Conservation (phyloP, 2,888 invertebrate genomes). For the Diadromus collaris region DNA sequence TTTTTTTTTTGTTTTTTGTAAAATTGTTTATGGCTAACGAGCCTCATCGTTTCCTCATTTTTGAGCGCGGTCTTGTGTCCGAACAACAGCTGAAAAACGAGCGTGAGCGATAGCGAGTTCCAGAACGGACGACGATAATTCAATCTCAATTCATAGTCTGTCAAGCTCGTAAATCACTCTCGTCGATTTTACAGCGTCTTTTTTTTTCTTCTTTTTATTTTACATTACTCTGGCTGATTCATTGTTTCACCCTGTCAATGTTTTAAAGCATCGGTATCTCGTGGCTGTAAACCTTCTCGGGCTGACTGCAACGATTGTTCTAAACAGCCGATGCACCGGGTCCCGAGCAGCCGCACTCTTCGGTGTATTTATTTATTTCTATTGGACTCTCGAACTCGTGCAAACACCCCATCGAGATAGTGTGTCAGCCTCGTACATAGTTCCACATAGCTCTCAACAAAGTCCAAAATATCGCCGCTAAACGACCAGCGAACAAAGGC, state of each 20-base stretch:
- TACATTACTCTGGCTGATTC: constrained; percentile 4
- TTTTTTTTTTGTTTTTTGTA: neutral
- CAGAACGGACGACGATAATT: constrained; percentile 24
- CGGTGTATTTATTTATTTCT: constrained; percentile 21
- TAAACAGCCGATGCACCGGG: neutral
- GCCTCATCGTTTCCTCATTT: neutral
- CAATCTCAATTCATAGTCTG: constrained; percentile 14
- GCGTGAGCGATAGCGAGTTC: neutral
- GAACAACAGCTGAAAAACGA: neutral
- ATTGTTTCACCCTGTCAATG: constrained; percentile 16
- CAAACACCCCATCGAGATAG: neutral
- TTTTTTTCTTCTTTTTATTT: neutral
- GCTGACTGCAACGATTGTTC: neutral
- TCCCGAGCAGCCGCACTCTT: neutral
- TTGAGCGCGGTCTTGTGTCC: neutral
- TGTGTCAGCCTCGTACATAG: neutral
- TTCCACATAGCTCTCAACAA: constrained; percentile 30
- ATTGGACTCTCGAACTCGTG: constrained; percentile 32
- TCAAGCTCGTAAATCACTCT: constrained; percentile 23
- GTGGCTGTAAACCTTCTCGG: neutral
- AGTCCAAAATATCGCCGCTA: constrained; percentile 47
- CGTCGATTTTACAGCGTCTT: neutral
- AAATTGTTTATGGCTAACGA: neutral
- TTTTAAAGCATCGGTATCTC: constrained; percentile 13
- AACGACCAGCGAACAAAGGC: constrained; percentile 40